Percentiles rank a stretch among this genome's conserved stretches.
Conservation (phyloP, 2,113 vertebrate genomes). For the Gobius niger region DNA sequence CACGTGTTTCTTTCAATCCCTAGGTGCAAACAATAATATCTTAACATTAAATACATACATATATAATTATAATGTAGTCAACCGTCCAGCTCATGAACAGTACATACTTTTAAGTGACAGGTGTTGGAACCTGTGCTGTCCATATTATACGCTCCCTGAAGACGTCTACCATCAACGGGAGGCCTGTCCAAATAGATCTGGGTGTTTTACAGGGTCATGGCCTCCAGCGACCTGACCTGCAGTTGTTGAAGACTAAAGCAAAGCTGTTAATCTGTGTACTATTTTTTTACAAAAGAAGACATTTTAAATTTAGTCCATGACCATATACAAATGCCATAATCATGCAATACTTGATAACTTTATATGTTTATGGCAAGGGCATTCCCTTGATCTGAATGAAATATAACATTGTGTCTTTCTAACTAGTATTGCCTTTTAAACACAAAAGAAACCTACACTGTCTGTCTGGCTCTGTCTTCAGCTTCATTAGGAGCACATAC, state of each 20-base stretch:
- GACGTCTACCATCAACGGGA: constrained; percentile 17
- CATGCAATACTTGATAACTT: not conserved
- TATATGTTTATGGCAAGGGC: not conserved
- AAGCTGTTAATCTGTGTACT: constrained; percentile 41
- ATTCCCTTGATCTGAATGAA: no score
- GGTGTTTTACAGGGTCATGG: constrained; percentile 39
- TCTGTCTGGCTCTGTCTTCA: constrained; percentile 18
- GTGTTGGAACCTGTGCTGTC: not conserved
- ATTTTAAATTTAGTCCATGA: not conserved
- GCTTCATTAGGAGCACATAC: constrained; percentile 44
- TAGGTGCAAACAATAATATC: no score
- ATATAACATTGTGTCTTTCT: no score
- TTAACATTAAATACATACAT: no score
- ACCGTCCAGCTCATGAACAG: not conserved
- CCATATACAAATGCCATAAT: not conserved
- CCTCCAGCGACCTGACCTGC: constrained; percentile 44
- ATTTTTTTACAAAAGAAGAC: not conserved
- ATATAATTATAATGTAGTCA: no score
- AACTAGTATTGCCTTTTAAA: not conserved
- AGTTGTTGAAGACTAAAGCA: constrained; percentile 11
- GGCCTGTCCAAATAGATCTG: constrained; percentile 19
- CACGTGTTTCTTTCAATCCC: no score
- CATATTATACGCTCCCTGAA: not conserved
- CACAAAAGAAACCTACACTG: not conserved
- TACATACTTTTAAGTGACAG: constrained; percentile 6